These are phyloP conservation scores for Liparis tanakae DNA, from an alignment of 2,797 vertebrate species.

Conservation along the genomic window DNA sequence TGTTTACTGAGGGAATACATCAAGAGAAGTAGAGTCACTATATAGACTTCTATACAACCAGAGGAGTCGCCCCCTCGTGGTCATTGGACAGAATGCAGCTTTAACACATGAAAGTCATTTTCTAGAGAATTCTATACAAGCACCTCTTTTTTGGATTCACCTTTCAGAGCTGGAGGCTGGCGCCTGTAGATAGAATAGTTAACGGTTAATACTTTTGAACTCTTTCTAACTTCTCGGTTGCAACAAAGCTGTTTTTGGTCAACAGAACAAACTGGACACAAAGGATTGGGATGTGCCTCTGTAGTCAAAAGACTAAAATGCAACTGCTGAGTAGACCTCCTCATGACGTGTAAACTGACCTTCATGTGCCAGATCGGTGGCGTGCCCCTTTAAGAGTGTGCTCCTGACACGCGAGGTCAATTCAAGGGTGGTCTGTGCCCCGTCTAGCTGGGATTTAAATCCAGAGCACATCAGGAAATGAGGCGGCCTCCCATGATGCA, in stretches of 20 bases:
- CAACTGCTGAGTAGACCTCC: neutral
- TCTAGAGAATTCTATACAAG: no score
- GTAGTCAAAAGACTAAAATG: neutral
- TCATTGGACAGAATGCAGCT: neutral
- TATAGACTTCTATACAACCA: neutral
- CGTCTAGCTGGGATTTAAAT: conserved; percentile 4
- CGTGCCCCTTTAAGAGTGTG: conserved; percentile 8
- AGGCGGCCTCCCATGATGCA: neutral
- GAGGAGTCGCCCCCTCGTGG: neutral
- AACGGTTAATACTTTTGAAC: neutral
- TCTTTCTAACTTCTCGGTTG: neutral
- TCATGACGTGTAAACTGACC: neutral
- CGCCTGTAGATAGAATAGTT: neutral
- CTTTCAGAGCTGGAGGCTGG: neutral
- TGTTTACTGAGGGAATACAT: neutral
- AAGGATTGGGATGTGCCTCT: no score
- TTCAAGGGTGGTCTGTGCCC: conserved; percentile 4
- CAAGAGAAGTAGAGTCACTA: neutral
- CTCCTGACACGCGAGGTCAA: conserved; percentile 24
- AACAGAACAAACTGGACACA: no score
- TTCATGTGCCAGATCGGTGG: neutral
- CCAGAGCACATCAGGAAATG: conserved; percentile 28
- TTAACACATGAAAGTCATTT: no score
- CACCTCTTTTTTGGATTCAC: neutral
- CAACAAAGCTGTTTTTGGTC: neutral